Evolutionary conservation across 2,797 vertebrate species (phyloP).

Genomic region (Ibycter americanus): DNA sequence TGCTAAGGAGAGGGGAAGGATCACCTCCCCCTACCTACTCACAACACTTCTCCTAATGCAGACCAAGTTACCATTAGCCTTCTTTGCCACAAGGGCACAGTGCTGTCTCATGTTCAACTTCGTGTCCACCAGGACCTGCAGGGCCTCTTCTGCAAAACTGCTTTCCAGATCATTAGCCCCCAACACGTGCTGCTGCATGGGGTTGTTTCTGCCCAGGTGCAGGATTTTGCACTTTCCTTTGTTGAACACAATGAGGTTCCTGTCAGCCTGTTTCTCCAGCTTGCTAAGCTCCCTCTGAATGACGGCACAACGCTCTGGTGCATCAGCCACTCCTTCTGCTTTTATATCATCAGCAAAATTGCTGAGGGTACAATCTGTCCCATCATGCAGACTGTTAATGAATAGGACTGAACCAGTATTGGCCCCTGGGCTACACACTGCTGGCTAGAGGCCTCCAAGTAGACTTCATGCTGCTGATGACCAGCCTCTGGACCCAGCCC

Average conservation of each 20-base stretch:
- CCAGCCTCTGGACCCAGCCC: not conserved
- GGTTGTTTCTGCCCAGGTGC: not conserved
- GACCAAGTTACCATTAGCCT: not conserved
- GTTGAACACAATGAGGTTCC: not conserved
- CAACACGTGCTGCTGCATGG: fast-evolving
- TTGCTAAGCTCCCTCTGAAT: not conserved
- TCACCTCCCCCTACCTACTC: not conserved
- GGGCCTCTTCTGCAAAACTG: not conserved
- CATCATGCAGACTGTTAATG: not conserved
- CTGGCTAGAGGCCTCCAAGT: not conserved
- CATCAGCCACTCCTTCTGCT: not conserved
- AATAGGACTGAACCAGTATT: fast-evolving
- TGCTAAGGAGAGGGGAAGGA: not conserved
- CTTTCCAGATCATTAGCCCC: not conserved
- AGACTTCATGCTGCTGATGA: not conserved
- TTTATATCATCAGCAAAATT: not conserved
- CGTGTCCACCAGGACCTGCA: not conserved
- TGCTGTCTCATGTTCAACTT: not conserved
- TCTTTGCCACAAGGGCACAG: not conserved
- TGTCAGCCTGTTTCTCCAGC: not conserved
- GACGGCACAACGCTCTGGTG: not conserved
- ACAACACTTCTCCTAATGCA: not conserved
- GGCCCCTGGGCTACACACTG: fast-evolving
- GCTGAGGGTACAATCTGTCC: not conserved
- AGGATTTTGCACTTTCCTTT: not conserved